Evolutionary conservation across 2,113 vertebrate species (phyloP).

Genomic region (Siniperca chuatsi): DNA sequence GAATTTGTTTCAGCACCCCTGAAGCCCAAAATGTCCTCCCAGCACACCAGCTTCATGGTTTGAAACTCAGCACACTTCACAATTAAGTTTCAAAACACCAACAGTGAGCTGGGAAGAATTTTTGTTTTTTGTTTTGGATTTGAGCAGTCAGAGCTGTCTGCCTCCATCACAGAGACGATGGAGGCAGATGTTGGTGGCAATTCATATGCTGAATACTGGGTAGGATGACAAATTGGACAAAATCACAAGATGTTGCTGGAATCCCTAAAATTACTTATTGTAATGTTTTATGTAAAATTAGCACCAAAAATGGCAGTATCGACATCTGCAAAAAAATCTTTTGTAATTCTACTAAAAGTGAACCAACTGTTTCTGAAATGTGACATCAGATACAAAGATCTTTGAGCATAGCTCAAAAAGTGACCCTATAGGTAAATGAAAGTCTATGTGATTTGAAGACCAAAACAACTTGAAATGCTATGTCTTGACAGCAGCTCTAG

Average conservation of each 20-base stretch:
- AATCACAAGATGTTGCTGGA: neutral
- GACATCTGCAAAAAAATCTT: neutral
- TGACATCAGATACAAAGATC: too few relatives aligned
- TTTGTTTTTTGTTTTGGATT: neutral
- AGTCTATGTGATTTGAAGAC: neutral
- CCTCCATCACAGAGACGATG: neutral
- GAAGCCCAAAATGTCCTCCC: neutral
- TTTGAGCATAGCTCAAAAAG: neutral
- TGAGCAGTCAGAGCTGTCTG: neutral
- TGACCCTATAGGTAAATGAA: neutral
- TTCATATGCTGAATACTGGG: neutral
- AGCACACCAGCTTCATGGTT: neutral
- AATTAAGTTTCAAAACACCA: neutral
- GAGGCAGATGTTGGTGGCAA: neutral
- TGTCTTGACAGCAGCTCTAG: constrained; percentile 4
- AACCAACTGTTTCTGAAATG: neutral
- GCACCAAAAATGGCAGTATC: neutral
- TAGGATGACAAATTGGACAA: neutral
- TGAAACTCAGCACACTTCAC: neutral
- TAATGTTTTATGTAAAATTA: neutral
- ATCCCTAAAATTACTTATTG: neutral
- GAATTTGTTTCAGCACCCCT: neutral
- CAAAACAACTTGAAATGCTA: neutral
- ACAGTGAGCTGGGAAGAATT: neutral
- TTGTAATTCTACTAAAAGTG: neutral